These are phyloP conservation scores for Folsomia manolachei DNA, from an alignment of 2,888 invertebrate species.

Conservation along the genomic window DNA sequence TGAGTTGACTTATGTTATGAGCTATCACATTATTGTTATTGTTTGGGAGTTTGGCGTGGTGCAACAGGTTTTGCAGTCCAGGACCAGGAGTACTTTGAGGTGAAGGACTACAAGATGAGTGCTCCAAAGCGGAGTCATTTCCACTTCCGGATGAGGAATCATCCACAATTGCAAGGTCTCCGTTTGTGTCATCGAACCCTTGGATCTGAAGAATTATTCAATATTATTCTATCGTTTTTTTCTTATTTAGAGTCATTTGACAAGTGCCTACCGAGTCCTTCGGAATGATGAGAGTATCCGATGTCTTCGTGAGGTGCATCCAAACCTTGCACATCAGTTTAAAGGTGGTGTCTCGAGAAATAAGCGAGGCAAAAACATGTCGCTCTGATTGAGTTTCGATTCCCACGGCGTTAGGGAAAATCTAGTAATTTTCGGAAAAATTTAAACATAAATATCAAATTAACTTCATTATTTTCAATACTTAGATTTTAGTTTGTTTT, in stretches of 20 bases:
- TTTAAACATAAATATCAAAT: too few relatives aligned
- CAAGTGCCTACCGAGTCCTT: conserved; percentile 26
- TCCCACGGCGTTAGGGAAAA: conserved; percentile 92
- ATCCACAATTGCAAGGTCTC: conserved; percentile 48
- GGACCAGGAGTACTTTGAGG: conserved; percentile 54
- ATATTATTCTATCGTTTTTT: neutral
- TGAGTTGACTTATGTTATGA: conserved; percentile 6
- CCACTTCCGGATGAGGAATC: conserved; percentile 57
- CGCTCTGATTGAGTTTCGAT: conserved; percentile 76
- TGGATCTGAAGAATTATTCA: neutral
- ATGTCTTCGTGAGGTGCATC: conserved; percentile 62
- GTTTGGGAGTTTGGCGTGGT: conserved; percentile 20
- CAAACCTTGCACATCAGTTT: conserved; percentile 83
- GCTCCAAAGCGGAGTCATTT: conserved; percentile 52
- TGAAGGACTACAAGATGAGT: conserved; percentile 50
- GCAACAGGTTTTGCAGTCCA: conserved; percentile 50
- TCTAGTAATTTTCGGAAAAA: too few relatives aligned
- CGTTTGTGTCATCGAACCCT: conserved; percentile 26
- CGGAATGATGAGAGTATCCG: neutral
- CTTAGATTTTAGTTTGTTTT: too few relatives aligned
- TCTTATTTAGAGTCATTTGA: conserved; percentile 12
- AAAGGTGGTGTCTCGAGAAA: conserved; percentile 83
- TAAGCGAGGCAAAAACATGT: conserved; percentile 84
- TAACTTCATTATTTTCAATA: too few relatives aligned
- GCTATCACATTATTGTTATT: conserved; percentile 16